Percentiles rank a stretch among this genome's conserved stretches.
phyloP scores from a whole-genome alignment of 2,113 vertebrate species.

The Morone saxatilis region DNA sequence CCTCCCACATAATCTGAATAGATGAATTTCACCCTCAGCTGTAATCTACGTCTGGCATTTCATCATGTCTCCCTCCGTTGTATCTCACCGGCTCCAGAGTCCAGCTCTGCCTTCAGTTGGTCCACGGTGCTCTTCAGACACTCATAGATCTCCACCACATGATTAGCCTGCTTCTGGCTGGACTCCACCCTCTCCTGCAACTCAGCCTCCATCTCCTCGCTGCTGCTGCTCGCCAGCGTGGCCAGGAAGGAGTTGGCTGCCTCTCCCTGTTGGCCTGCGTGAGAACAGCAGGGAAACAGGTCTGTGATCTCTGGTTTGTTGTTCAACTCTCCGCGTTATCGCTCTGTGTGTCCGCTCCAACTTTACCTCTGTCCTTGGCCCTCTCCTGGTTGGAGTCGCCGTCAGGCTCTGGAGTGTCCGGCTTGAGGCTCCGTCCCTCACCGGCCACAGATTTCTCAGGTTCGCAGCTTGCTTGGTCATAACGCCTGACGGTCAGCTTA shows the following conservation, averaged over 20 bases:
- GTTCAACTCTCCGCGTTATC: background rate
- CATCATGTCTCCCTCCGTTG: background rate
- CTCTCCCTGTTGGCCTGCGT: conserved; percentile 87
- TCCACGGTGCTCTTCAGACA: conserved; percentile 85
- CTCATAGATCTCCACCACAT: conserved; percentile 90
- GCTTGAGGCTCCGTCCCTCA: conserved; percentile 86
- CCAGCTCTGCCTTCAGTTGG: conserved; percentile 77
- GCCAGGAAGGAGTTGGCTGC: conserved; percentile 92
- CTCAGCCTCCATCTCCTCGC: conserved; percentile 97
- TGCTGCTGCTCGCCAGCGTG: conserved; percentile 95
- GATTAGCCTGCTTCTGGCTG: conserved; percentile 89
- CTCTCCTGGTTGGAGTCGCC: conserved; percentile 96
- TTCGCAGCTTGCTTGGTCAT: conserved; percentile 87
- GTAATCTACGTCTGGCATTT: background rate
- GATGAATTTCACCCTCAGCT: background rate
- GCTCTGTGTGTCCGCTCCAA: background rate
- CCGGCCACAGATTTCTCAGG: conserved; percentile 87
- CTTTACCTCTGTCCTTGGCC: conserved; percentile 83
- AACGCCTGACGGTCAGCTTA: conserved; percentile 89
- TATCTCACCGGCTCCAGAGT: conserved; percentile 76
- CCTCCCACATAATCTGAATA: background rate
- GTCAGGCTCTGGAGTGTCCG: conserved; percentile 92
- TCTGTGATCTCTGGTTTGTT: background rate
- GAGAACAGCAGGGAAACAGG: background rate
- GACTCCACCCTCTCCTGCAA: conserved; percentile 94